Base-by-base conservation (phyloP, 2,113 vertebrate species). In the Xyrauchen texanus region DNA sequence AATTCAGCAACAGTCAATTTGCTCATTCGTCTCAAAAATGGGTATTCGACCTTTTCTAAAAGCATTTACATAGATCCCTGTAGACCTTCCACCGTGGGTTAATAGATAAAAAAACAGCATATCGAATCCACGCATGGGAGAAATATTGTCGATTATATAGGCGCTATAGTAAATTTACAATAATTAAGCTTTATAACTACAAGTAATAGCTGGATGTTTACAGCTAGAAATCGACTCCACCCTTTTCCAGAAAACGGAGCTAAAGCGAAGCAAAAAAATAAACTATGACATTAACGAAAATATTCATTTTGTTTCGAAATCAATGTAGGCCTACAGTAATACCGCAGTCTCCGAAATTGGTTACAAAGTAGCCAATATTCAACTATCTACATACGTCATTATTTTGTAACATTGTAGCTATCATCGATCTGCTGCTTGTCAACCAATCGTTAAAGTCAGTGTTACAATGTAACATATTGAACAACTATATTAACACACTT, bases 181-280 rank as follows among this genome's bases (percentile, higher is more conserved):
- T 71, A 47, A 60, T 7, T 6, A 9, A 21, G 16, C 16, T 63
- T 75, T 42, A 63, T 8, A n/a, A 6, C 46, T 45, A 51, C 3
- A 51, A 2, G 2, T 45, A 42, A 16, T 47, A 7, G 7, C 21
- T 34, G 21, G 21, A 16, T 42, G n/a, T 68, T 66, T 66, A 66
- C 3, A 76, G 34, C 47, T 47, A 46, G 53, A 5, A 44, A 44
- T 45, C 34, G 73, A 47, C 82, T 77, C 73, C 74, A 80, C 82
- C 82, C 78, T 76, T 61, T 61, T 62, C 34, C 47, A 80, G 21
- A 83, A 60, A 68, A 62, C 57, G 64, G 51, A 3, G 52, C 55
- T 47, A 44, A 51, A 13, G 44, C 6, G 0, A 63, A 47, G 7
- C 45, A n/a, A 21, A 49, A 47, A 3, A 4, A 51, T 6, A 51